A percentile compares a stretch with the other conserved stretches of the same genome.
phyloP scores from a whole-genome alignment of 2,113 vertebrate species.

The Ahaetulla prasina region DNA sequence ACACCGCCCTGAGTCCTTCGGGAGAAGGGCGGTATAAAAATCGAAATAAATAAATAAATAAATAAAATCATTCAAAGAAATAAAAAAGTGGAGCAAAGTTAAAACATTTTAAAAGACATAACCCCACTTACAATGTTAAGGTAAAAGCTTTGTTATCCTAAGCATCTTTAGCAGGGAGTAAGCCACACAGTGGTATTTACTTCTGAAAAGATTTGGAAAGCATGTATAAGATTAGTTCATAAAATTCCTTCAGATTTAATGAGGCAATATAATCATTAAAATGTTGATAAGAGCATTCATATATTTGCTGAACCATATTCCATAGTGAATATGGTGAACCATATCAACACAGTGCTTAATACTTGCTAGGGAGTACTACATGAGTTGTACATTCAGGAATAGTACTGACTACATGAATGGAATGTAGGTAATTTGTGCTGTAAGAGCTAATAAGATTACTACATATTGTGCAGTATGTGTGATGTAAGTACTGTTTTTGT shows the following conservation, averaged over 20 bases:
- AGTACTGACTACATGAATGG: neutral
- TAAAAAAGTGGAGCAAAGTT: neutral
- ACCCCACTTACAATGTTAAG: neutral
- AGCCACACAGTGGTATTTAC: neutral
- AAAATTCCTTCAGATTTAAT: neutral
- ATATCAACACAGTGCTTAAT: neutral
- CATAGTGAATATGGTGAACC: too few species aligned
- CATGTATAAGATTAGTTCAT: neutral
- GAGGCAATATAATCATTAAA: neutral
- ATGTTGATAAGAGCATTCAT: neutral
- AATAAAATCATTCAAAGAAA: neutral
- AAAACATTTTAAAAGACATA: neutral
- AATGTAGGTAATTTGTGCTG: neutral
- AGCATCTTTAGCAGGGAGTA: neutral
- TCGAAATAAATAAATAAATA: too few species aligned
- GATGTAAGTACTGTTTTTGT: neutral
- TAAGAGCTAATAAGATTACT: neutral
- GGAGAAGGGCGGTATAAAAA: too few species aligned
- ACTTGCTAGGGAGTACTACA: neutral
- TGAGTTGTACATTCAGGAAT: neutral
- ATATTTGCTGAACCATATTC: neutral
- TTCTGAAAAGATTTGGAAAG: neutral
- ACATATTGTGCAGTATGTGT: neutral
- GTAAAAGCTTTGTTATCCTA: neutral
- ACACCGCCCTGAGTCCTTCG: too few species aligned